phyloP scores from a whole-genome alignment of 2,797 vertebrate genomes.

The Acanthornis magna region DNA sequence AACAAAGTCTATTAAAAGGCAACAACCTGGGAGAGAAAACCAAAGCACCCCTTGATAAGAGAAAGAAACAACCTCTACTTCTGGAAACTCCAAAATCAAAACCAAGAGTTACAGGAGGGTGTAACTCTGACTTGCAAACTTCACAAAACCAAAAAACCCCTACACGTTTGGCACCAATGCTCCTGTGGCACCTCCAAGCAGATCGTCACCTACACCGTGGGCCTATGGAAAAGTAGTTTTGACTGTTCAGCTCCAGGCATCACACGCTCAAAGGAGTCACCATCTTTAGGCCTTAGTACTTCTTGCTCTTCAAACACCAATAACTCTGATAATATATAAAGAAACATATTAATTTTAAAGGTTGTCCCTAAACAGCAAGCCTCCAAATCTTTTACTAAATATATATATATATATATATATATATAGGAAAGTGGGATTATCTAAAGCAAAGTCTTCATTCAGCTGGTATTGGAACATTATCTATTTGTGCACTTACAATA shows the following conservation, averaged over 20 bases:
- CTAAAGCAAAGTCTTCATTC: neutral
- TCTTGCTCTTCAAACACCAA: accelerated
- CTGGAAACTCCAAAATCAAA: neutral
- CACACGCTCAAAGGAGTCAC: accelerated
- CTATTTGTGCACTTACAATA: neutral
- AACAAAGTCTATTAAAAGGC: neutral
- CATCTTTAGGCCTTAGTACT: accelerated
- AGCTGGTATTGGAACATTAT: neutral
- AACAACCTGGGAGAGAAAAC: neutral
- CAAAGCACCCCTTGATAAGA: neutral
- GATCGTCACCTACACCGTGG: accelerated
- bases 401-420: too few relatives aligned
- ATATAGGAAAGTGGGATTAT: neutral
- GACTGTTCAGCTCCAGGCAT: accelerated
- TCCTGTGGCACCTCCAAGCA: neutral
- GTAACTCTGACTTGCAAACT: neutral
- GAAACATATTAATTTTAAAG: neutral
- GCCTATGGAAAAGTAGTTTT: accelerated
- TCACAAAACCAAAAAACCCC: too few relatives aligned
- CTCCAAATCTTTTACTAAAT: neutral
- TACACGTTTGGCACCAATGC: neutral
- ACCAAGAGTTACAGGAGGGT: too few relatives aligned
- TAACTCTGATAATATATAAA: neutral
- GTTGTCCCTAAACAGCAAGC: neutral
- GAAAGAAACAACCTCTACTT: neutral